Conservation (phyloP, 2,797 vertebrate genomes). For the Eptatretus atami region DNA sequence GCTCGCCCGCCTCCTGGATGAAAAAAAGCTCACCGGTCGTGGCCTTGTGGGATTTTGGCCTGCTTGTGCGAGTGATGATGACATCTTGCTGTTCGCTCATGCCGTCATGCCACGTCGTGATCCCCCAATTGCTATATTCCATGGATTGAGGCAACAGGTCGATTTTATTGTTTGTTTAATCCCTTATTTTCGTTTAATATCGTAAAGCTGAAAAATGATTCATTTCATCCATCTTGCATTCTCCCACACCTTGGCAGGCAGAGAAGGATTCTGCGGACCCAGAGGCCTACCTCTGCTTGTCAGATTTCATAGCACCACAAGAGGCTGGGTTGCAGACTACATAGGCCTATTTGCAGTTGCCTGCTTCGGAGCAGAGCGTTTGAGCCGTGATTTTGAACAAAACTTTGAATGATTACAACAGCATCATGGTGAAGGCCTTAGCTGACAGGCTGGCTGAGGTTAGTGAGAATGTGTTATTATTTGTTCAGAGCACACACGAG, state of each 20-base stretch:
- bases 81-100: conserved; percentile 31
- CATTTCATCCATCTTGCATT: neutral
- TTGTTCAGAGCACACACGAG: too few species aligned
- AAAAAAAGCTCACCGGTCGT: conserved; percentile 24
- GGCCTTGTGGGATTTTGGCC: conserved; percentile 71
- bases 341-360: conserved; percentile 55
- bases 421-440: conserved; percentile 82
- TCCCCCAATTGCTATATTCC: conserved; percentile 30
- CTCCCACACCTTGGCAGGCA: conserved; percentile 15
- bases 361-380: conserved; percentile 56
- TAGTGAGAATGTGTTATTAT: conserved; percentile 7
- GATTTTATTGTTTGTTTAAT: neutral
- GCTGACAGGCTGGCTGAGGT: conserved; percentile 75
- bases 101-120: conserved; percentile 14
- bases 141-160: conserved; percentile 67
- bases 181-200: too few species aligned
- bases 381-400: conserved; percentile 31
- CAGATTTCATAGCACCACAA: conserved; percentile 48
- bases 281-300: conserved; percentile 48
- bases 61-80: conserved; percentile 41
- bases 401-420: conserved; percentile 44
- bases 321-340: conserved; percentile 35
- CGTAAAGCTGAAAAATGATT: too few species aligned
- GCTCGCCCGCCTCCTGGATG: conserved; percentile 24
- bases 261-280: conserved; percentile 41